phyloP scores from a whole-genome alignment of 2,888 invertebrate species.

The Caenorhabditis macrosperma region DNA sequence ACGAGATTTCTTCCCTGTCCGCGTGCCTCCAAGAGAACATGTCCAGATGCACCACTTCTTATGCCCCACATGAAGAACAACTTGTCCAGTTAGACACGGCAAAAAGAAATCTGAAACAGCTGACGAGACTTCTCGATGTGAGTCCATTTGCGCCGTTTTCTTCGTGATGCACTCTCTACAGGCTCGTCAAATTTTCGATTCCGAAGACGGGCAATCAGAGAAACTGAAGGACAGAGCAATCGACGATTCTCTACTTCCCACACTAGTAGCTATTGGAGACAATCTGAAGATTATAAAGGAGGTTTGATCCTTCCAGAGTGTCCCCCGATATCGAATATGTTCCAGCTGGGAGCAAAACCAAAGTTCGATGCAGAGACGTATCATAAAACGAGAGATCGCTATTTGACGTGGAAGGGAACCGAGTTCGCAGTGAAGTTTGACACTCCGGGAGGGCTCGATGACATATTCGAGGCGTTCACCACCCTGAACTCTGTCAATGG shows the following conservation, averaged over 20 bases:
- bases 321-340: no score
- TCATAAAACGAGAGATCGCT: conserved; percentile 57
- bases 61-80: conserved; percentile 61
- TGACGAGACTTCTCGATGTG: conserved; percentile 47
- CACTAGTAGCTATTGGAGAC: conserved; percentile 56
- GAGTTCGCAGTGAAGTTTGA: conserved; percentile 60
- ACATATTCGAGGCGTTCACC: conserved; percentile 56
- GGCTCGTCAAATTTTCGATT: conserved; percentile 58
- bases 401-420: conserved; percentile 62
- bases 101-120: conserved; percentile 48
- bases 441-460: conserved; percentile 39
- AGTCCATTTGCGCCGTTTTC: neutral
- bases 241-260: conserved; percentile 56
- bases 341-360: conserved; percentile 51
- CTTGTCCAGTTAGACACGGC: conserved; percentile 54
- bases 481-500: conserved; percentile 50
- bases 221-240: conserved; percentile 50
- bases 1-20: conserved; percentile 45
- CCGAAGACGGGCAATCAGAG: conserved; percentile 44
- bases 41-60: conserved; percentile 53
- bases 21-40: conserved; percentile 58
- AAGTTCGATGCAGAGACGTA: conserved; percentile 56
- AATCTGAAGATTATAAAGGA: conserved; percentile 55
- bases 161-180: neutral
- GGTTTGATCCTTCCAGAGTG: neutral